These are phyloP conservation scores for Linnaemya vulpina DNA, from an alignment of 2,888 invertebrate species.

Conservation along the genomic window DNA sequence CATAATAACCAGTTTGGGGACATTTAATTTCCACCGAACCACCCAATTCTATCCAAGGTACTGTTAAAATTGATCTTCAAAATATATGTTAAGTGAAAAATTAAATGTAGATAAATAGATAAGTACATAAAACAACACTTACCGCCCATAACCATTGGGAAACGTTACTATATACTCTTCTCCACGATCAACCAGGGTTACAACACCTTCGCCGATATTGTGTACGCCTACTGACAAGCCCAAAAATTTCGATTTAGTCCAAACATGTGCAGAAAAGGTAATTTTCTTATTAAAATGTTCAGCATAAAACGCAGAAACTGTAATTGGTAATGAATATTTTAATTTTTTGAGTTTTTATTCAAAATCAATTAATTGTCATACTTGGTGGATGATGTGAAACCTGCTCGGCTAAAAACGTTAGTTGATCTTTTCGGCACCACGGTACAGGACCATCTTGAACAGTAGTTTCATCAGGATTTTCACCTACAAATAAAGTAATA, in stretches of 20 bases:
- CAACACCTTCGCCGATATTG: conserved; percentile 96
- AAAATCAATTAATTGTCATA: conserved; percentile 80
- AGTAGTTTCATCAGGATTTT: conserved; percentile 75
- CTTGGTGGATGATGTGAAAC: conserved; percentile 99
- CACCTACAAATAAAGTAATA: conserved; percentile 59
- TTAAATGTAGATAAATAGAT: neutral
- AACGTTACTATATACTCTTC: conserved; percentile 98
- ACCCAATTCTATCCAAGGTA: conserved; percentile 99
- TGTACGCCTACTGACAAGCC: conserved; percentile 99
- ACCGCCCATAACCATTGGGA: conserved; percentile 99
- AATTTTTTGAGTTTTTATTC: conserved; percentile 1
- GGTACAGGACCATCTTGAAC: conserved; percentile 94
- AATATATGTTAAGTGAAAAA: conserved; percentile 34
- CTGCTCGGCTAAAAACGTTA: conserved; percentile 98
- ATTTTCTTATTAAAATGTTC: conserved; percentile 96
- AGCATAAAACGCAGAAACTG: conserved; percentile 99
- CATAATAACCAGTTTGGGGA: conserved; percentile 95
- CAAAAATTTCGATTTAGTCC: conserved; percentile 99
- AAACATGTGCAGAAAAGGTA: conserved; percentile 96
- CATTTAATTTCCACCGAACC: conserved; percentile 95
- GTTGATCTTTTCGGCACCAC: conserved; percentile 93
- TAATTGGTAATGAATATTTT: neutral
- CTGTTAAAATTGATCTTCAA: conserved; percentile 96
- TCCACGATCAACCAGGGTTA: conserved; percentile 94
- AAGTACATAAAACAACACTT: conserved; percentile 46